A percentile compares a stretch with the other conserved stretches of the same genome.
These are phyloP conservation scores for Prietella phreatophila DNA, from an alignment of 2,113 vertebrate genomes.

Conservation along the genomic window DNA sequence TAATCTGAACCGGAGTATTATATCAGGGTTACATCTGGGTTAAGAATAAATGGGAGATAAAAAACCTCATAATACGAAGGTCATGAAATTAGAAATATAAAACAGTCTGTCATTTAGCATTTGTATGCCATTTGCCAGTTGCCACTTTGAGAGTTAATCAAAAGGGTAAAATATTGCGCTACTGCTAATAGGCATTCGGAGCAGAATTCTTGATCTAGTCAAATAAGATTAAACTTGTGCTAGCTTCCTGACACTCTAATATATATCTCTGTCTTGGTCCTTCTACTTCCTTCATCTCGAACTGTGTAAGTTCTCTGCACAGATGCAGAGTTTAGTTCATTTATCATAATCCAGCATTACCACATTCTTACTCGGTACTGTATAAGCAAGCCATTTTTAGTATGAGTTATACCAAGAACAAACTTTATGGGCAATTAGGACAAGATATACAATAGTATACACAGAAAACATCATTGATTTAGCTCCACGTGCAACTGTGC, in stretches of 20 bases:
- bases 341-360: not conserved
- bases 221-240: slow-evolving; percentile 8
- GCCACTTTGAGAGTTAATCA: slow-evolving; percentile 61
- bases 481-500: not conserved
- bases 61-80: not conserved
- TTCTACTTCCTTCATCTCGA: not conserved
- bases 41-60: not conserved
- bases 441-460: not conserved
- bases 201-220: slow-evolving; percentile 6
- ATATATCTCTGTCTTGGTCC: slow-evolving; percentile 1
- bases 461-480: not conserved
- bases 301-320: not conserved
- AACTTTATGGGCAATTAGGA: not conserved
- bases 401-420: not conserved
- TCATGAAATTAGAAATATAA: slow-evolving; percentile 74
- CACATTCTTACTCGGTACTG: not conserved
- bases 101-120: slow-evolving; percentile 71
- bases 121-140: slow-evolving; percentile 40
- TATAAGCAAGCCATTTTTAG: not conserved
- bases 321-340: not conserved
- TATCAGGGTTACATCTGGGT: not conserved
- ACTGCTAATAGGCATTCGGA: slow-evolving; percentile 53
- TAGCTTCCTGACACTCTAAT: not conserved
- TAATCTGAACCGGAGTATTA: not conserved
- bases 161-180: slow-evolving; percentile 63